Evolutionary conservation across 2,888 invertebrate species (phyloP), one percentile per base, ranked within the genome.

Genomic region (Aromia moschata): DNA sequence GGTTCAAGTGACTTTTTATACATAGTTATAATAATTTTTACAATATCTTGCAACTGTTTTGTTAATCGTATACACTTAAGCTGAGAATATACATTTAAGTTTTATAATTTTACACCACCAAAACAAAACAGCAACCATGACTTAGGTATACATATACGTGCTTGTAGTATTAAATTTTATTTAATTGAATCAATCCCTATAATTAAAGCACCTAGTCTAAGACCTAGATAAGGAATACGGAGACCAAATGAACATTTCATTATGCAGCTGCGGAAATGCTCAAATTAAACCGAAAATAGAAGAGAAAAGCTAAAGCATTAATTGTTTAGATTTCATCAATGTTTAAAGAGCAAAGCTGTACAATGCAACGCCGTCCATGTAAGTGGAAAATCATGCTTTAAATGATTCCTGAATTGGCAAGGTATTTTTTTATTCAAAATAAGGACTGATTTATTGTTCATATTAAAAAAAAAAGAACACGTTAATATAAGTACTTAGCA

Each of bases 301-400:
- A 16, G 47, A 33, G 33, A 47, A 12, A 3, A 47, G 12, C 18
- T 12, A 33, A 9, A 47, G 37, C 18, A 47, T n/a, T n/a, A 47
- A 37, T 47, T 9, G 37, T 37, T 30, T 47, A 33, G 17, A 18
- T 12, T 7, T 37, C 5, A 47, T 37, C 47, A 18, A 47, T 20
- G 20, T 47, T 9, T 37, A 47, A 37, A 11, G 37, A 47, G 37
- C 37, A 36, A 36, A 47, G 36, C 47, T 47, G 37, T 18, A 17
- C n/a, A 47, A 31, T 37, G 47, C 47, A 47, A 47, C 11, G 36
- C 47, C 47, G 47, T 47, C 47, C 47, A 47, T 40, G 40, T 47
- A 20, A 36, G 10, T 46, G 15, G n/a, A 45, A n/a, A 46, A 20
- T 36, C 47, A 20, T 47, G 47, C 47, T 47, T 47, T 14, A 18